Base-by-base conservation (phyloP, 2,113 vertebrate genomes). In the Microcebus ravelobensis region DNA sequence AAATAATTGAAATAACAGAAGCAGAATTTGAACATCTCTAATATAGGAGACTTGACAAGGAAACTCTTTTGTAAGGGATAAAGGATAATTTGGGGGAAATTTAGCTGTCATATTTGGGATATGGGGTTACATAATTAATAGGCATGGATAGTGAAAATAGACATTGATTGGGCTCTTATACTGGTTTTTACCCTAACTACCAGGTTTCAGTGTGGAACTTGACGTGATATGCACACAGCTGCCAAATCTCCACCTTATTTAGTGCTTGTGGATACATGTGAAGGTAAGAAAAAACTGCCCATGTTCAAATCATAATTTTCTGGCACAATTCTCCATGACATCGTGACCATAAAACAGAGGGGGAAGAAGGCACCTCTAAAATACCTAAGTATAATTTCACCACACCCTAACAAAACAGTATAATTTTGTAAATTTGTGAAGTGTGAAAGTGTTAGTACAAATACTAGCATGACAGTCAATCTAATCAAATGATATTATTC, bases 1-100 rank as follows among this genome's bases (percentile, higher is more conserved):
- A 91, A 95, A 93, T 39, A 88, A 92, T 0, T 86, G 23, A 83
- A 96, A 82, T 88, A 50, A 86, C n/a, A 91, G 61, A 77, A 50
- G 59, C 23, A 88, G 15, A 95, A 82, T 79, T 70, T 76, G 13
- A 95, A 55, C 48, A 70, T 59, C 6, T 42, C 10, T 63, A 65
- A 73, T 25, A 95, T 3, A 70, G 29, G 23, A 31, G 7, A 70
- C 1, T 52, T 25, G 67, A 94, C 29, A 13, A 96, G 34, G 14
- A 88, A 95, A 85, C 1, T 68, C 45, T 89, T 82, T 87, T 70
- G 18, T 59, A 87, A 52, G 23, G 17, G 20, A 84, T 73, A 93
- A 67, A 94, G 36, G 25, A 91, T 91, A 82, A 73, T 42, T 67
- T 76, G 10, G 23, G 36, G 45, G 27, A 59, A 74, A 80, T 63